These are phyloP conservation scores for Oophaga pumilio DNA, from an alignment of 2,113 vertebrate species.

Conservation along the genomic window DNA sequence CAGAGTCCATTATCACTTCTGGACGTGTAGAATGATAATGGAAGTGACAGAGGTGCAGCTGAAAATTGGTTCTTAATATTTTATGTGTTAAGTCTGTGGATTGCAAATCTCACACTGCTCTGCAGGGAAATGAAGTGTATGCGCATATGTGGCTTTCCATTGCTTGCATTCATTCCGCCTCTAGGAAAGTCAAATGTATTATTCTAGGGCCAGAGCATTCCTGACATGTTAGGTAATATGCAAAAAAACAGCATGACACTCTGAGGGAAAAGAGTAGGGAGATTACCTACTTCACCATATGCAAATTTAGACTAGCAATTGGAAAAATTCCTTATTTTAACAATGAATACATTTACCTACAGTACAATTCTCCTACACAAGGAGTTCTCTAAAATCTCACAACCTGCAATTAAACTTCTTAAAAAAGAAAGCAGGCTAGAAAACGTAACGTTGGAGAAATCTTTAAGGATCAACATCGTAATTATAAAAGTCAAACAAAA, in stretches of 20 bases:
- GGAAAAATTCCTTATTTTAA: neutral
- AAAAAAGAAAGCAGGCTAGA: neutral
- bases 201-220: constrained; percentile 57
- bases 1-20: constrained; percentile 86
- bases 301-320: neutral
- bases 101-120: constrained; percentile 78
- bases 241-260: constrained; percentile 59
- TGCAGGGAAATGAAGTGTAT: constrained; percentile 73
- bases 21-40: constrained; percentile 82
- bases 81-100: constrained; percentile 80
- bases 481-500: constrained; percentile 36
- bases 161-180: constrained; percentile 60
- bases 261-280: neutral
- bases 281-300: neutral
- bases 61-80: constrained; percentile 97
- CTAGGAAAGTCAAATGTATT: constrained; percentile 58
- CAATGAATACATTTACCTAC: constrained; percentile 8
- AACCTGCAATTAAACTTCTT: neutral
- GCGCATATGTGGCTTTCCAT: constrained; percentile 47
- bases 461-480: constrained; percentile 8
- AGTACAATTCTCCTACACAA: neutral
- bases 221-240: constrained; percentile 58
- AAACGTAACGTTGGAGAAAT: neutral
- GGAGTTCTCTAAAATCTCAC: constrained; percentile 7
- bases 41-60: constrained; percentile 86